These are phyloP conservation scores for Hoplias malabaricus DNA, from an alignment of 2,113 vertebrate genomes.

Conservation along the genomic window DNA sequence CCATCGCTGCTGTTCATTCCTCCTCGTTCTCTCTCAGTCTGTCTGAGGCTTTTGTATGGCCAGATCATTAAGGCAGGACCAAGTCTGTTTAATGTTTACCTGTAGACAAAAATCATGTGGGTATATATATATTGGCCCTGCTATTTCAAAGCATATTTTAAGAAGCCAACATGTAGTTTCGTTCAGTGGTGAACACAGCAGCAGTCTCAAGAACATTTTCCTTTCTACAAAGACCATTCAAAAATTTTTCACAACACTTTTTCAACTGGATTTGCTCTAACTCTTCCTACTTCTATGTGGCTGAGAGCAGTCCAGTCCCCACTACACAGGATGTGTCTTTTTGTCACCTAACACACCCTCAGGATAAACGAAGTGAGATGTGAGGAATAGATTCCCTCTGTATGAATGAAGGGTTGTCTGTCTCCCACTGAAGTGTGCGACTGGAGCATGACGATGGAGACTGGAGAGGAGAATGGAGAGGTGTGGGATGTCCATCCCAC, in stretches of 20 bases:
- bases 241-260: background rate
- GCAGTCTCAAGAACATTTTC: background rate
- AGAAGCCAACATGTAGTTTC: background rate
- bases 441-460: too few species aligned
- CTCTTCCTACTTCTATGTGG: too few species aligned
- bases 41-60: background rate
- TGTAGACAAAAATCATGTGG: slow-evolving; percentile 13
- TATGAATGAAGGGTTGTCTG: too few species aligned
- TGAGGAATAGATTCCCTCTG: too few species aligned
- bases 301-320: too few species aligned
- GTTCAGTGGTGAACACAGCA: background rate
- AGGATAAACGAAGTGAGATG: too few species aligned
- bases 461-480: too few species aligned
- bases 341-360: too few species aligned
- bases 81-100: slow-evolving; percentile 24
- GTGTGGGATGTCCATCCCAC: too few species aligned
- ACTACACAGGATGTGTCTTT: too few species aligned
- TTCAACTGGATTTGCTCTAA: background rate
- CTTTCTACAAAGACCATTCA: background rate
- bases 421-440: too few species aligned
- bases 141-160: background rate
- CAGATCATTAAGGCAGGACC: background rate
- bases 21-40: background rate
- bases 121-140: background rate
- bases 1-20: background rate